These are phyloP conservation scores for Myocastor coypus DNA, from an alignment of 2,113 vertebrate genomes.

Conservation along the genomic window DNA sequence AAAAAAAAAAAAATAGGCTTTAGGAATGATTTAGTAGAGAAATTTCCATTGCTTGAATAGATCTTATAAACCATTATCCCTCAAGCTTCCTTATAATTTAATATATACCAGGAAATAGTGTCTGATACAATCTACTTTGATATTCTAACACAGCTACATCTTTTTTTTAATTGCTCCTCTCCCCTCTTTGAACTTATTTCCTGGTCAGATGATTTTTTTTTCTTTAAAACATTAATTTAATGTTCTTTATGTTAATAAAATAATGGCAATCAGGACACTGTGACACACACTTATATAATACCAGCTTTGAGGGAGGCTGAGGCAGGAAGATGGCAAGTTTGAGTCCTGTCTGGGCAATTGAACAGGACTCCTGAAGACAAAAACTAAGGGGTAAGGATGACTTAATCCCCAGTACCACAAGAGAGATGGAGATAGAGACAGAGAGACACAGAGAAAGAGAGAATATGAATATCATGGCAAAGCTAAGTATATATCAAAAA, in stretches of 20 bases:
- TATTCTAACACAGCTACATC: background rate
- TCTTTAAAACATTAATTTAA: slow-evolving; percentile 6
- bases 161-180: background rate
- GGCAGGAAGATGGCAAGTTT: background rate
- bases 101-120: background rate
- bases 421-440: background rate
- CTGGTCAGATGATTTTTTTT: background rate
- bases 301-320: background rate
- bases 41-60: background rate
- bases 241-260: background rate
- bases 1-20: background rate
- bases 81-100: background rate
- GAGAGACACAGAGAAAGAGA: no score
- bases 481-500: background rate
- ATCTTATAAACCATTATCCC: background rate
- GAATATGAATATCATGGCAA: background rate
- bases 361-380: background rate
- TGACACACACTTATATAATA: background rate
- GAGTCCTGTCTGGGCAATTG: background rate
- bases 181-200: background rate
- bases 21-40: background rate
- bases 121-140: background rate
- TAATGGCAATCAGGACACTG: background rate
- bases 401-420: no score
- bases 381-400: background rate